Base-by-base conservation (phyloP, 1,140 invertebrate species). In the Daktulosphaira vitifoliae region DNA sequence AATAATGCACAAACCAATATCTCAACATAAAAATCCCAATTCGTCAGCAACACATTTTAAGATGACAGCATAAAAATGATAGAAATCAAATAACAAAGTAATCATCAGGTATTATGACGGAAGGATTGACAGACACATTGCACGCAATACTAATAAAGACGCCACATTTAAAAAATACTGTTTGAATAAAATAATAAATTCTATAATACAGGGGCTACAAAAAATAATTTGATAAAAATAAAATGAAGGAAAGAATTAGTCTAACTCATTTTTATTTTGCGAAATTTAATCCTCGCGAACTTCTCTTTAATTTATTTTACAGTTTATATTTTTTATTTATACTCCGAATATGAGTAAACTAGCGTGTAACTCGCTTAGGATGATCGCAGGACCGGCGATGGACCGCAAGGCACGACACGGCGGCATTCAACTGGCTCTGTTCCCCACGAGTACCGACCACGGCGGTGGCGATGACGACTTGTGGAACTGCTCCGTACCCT, bases 1-100 rank as follows among this genome's bases (percentile, higher is more conserved):
- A 62, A 62, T 26, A 33, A 62, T 62, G 56, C 56, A 62, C 56
- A 62, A 62, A 62, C 56, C 56, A 62, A 62, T 62, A 62, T 33
- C 5, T 33, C 29, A 33, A 33, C 29, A 62, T 22, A 48, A 26
- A 62, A 62, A 48, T 62, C 42, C 56, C 56, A 48, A 62, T 42
- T 62, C 26, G 42, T 62, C 56, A 48, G 56, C 56, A 39, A 62
- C 54, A 59, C 54, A 59, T 44, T 33, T 33, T 59, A 26, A 46
- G 54, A 46, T 44, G 54, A 56, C 54, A 59, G 54, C 42, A 59
- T 46, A 44, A 18, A 1, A 18, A 37, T 9, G 25, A 29, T 25
- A 26, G 13, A 44, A n/a, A n/a, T n/a, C 39, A 59, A 29, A 46
- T 25, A 13, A 62, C 56, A 46, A 33, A 33, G 29, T 33, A 33